These are phyloP conservation scores for Crypturellus tataupa DNA, from an alignment of 2,797 vertebrate genomes.

Conservation along the genomic window DNA sequence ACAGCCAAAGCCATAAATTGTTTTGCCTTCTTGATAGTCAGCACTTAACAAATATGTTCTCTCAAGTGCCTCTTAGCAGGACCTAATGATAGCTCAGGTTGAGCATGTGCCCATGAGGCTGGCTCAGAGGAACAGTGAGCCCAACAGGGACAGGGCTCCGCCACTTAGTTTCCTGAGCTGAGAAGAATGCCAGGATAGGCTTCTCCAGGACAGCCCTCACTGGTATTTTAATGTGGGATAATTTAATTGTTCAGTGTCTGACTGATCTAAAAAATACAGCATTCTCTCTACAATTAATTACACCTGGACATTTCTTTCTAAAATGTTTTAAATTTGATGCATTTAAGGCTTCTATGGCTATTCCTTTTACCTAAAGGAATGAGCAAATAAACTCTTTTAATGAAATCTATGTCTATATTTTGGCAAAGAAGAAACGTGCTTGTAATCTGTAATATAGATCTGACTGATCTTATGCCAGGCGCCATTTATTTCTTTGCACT, in stretches of 20 bases:
- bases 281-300: not conserved
- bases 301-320: not conserved
- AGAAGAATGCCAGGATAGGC: not conserved
- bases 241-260: not conserved
- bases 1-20: not conserved
- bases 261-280: not conserved
- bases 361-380: not conserved
- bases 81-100: not conserved
- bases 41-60: not conserved
- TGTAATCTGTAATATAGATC: not conserved
- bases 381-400: not conserved
- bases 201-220: not conserved
- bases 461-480: not conserved
- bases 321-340: not conserved
- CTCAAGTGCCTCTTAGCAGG: not conserved
- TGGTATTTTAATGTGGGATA: not conserved
- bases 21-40: not conserved
- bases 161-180: not conserved
- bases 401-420: not conserved
- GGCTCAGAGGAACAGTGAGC: not conserved
- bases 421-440: not conserved
- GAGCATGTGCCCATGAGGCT: not conserved
- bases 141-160: not conserved
- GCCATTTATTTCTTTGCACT: not conserved
- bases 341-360: not conserved